Percentiles rank a stretch among this genome's conserved stretches.
Conservation (phyloP, 2,888 invertebrate species). For the Dorcus parallelipipedus region DNA sequence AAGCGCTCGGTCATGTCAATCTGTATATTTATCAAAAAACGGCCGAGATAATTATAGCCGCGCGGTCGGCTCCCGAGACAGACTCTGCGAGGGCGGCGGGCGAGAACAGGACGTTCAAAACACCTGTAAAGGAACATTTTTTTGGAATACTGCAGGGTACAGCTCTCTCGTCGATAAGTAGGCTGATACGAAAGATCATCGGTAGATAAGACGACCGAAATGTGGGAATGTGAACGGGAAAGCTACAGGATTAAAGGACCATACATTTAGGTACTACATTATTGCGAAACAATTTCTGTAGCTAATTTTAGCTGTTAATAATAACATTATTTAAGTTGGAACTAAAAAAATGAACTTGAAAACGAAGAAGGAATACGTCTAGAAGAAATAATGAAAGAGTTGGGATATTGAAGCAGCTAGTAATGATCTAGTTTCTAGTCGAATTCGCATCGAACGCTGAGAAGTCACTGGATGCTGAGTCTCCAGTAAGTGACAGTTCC, state of each 20-base stretch:
- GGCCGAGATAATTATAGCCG: conserved; percentile 1
- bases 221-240: conserved; percentile 6
- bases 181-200: conserved; percentile 21
- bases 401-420: too few relatives aligned
- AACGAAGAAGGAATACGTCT: too few relatives aligned
- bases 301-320: too few relatives aligned
- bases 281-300: too few relatives aligned
- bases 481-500: too few relatives aligned
- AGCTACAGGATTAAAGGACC: not conserved
- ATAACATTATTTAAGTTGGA: too few relatives aligned
- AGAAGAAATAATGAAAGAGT: too few relatives aligned
- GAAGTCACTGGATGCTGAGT: too few relatives aligned
- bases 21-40: conserved; percentile 19
- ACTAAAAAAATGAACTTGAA: too few relatives aligned
- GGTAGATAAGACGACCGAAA: conserved; percentile 17
- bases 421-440: too few relatives aligned
- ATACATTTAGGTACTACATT: too few relatives aligned
- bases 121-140: conserved; percentile 11
- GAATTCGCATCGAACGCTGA: too few relatives aligned
- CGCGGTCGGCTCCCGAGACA: conserved; percentile 1
- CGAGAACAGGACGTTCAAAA: conserved; percentile 5
- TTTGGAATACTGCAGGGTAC: conserved; percentile 18
- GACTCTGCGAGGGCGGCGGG: not conserved
- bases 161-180: conserved; percentile 13
- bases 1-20: conserved; percentile 27